Percentiles rank a stretch among this genome's conserved stretches.
phyloP scores from a whole-genome alignment of 2,113 vertebrate genomes.

The Mobula birostris region DNA sequence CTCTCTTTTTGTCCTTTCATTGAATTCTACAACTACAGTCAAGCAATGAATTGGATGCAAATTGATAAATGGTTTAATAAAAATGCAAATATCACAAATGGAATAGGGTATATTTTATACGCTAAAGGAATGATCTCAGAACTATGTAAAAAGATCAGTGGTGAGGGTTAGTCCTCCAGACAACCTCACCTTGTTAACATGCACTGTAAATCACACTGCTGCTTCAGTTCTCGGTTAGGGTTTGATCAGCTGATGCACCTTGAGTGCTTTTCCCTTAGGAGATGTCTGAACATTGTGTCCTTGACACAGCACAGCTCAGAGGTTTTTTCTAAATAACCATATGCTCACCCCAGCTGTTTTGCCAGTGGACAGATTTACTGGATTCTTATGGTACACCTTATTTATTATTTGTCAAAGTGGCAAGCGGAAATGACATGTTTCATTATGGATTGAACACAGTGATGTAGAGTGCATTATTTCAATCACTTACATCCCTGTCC shows the following conservation, averaged over 20 bases:
- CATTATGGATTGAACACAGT: not conserved
- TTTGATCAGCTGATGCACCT: not conserved
- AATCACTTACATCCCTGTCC: not conserved
- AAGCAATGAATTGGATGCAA: not conserved
- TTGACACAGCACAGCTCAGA: not conserved
- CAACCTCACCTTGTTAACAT: not conserved
- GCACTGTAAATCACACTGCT: not conserved
- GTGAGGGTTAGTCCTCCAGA: not conserved
- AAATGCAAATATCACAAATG: not conserved
- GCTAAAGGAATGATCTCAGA: not conserved
- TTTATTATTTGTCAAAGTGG: not conserved
- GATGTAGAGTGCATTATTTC: not conserved
- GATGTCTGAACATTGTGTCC: not conserved
- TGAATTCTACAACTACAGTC: not conserved
- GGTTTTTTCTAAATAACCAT: not conserved
- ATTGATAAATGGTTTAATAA: not conserved
- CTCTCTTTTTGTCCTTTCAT: not conserved
- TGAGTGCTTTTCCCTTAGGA: not conserved
- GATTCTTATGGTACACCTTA: not conserved
- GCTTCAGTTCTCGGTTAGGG: not conserved
- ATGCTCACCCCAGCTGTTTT: slow-evolving; percentile 9
- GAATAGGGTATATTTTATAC: not conserved
- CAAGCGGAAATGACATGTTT: not conserved
- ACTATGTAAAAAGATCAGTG: not conserved
- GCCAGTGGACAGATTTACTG: not conserved